These are phyloP conservation scores for Melieria crassipennis DNA, from an alignment of 2,888 invertebrate species.

Conservation along the genomic window DNA sequence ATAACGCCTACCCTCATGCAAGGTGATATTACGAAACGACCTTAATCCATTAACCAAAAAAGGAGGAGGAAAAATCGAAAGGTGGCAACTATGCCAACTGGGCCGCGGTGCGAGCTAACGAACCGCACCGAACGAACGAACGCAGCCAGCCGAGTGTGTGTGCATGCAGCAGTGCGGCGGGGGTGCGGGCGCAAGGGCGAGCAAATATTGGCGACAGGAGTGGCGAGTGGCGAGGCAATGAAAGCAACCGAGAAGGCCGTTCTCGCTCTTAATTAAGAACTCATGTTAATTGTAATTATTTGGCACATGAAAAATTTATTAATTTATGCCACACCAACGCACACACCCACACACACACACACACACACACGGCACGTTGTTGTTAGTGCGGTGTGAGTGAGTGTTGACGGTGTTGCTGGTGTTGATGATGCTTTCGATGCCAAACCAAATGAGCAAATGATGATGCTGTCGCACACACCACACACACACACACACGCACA, in stretches of 20 bases:
- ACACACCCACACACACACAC: slow-evolving; percentile 34
- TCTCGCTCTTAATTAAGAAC: slow-evolving; percentile 61
- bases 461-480: slow-evolving; percentile 24
- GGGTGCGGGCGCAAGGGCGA: no score
- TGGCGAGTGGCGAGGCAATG: slow-evolving; percentile 10
- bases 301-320: slow-evolving; percentile 63
- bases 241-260: slow-evolving; percentile 10
- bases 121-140: slow-evolving; percentile 52
- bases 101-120: slow-evolving; percentile 50
- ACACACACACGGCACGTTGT: slow-evolving; percentile 18
- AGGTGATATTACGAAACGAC: no score
- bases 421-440: background rate
- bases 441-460: slow-evolving; percentile 39
- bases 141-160: slow-evolving; percentile 24
- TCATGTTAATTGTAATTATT: slow-evolving; percentile 64
- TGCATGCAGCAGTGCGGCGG: background rate
- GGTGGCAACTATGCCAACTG: no score
- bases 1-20: no score
- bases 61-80: no score
- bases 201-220: slow-evolving; percentile 1
- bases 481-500: background rate
- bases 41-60: no score
- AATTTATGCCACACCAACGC: slow-evolving; percentile 53
- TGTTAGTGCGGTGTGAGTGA: slow-evolving; percentile 10
- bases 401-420: background rate